Evolutionary conservation across 2,113 vertebrate genomes (phyloP), one percentile per base, ranked within the genome.

Genomic region (Anguilla rostrata): DNA sequence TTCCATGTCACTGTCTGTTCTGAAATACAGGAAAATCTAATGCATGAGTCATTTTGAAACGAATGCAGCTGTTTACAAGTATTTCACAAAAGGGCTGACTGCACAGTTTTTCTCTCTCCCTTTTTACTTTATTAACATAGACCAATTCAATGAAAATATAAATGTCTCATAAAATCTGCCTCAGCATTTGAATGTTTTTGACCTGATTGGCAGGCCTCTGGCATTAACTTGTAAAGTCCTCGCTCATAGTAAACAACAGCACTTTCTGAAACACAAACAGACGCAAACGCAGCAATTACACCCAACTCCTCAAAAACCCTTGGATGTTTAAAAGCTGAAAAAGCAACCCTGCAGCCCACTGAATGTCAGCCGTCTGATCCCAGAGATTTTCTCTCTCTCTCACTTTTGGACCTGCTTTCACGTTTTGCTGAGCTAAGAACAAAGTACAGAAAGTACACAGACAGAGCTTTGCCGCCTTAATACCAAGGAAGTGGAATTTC

Each of bases 381-480:
- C 43, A 85, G 90, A 90, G 89, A 91, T 93, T 93, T 92, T 92
- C 26, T 2, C 14, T 18, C 14, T 34, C n/a, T 93, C 93, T 91
- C 91, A 88, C 87, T 29, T 84, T 82, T 34, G 87, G 92, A 91
- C 90, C 91, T 92, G 91, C 91, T 88, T 89, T 94, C 94, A 93
- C 88, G 20, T 93, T 95, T 91, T 95, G 92, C 94, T 94, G 94
- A 96, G 94, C 94, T 93, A 91, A 92, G 92, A 94, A 93, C 94
- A 94, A 94, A 94, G 91, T 90, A 92, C 91, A 92, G 90, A 92
- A 60, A 91, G 88, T 22, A 91, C 90, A 89, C 87, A 91, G 81
- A 86, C 87, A 90, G 89, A 87, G 91, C 93, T 93, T 90, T 94
- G 90, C 90, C 80, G 92, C 90, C 90, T 92, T 92, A 93, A 92